A percentile compares a stretch with the other conserved stretches of the same genome.
These are phyloP conservation scores for Lathamus discolor DNA, from an alignment of 2,113 vertebrate species.

Conservation along the genomic window DNA sequence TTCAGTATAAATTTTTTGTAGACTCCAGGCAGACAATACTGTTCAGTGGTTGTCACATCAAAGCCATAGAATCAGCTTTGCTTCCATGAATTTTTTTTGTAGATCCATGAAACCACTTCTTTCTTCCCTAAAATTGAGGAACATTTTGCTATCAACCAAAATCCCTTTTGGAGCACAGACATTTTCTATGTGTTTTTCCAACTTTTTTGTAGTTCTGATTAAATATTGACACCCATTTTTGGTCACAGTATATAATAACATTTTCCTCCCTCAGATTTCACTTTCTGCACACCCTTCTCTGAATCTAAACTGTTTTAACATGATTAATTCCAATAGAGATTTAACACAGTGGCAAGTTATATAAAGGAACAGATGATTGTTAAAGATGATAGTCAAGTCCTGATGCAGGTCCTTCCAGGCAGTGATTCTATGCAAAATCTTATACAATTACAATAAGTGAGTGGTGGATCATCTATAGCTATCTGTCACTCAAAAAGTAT, in stretches of 20 bases:
- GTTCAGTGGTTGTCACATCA: background rate
- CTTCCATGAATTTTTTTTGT: background rate
- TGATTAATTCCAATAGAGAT: background rate
- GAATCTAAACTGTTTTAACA: background rate
- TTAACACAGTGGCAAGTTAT: background rate
- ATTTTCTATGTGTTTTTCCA: background rate
- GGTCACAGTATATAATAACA: background rate
- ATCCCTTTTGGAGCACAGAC: background rate
- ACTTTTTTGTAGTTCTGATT: background rate
- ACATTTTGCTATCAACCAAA: background rate
- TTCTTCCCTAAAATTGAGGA: background rate
- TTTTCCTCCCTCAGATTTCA: background rate
- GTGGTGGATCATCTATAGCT: background rate
- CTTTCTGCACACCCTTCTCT: background rate
- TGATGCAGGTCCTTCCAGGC: background rate
- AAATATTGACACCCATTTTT: background rate
- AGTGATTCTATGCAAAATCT: background rate
- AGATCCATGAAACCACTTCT: background rate
- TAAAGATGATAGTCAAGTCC: background rate
- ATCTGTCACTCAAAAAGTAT: background rate
- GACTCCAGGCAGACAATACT: background rate
- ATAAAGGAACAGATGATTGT: background rate
- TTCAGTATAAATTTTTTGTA: background rate
- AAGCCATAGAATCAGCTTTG: background rate
- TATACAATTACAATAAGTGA: background rate